Conservation (phyloP, 2,113 vertebrate species). For the Peromyscus polionotus region DNA sequence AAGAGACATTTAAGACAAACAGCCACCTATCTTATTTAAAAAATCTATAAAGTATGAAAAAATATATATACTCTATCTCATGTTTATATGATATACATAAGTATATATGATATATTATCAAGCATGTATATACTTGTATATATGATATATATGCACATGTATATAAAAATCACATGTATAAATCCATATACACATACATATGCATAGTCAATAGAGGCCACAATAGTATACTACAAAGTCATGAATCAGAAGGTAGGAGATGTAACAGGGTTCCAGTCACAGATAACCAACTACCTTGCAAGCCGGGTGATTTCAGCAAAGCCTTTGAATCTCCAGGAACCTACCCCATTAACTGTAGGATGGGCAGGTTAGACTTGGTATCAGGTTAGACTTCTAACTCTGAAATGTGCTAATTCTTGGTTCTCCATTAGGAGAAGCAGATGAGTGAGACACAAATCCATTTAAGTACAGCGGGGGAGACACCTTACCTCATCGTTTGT, state of each 20-base stretch:
- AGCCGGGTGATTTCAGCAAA: background rate
- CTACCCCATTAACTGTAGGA: background rate
- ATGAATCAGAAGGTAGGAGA: slow-evolving; percentile 15
- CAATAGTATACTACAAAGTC: background rate
- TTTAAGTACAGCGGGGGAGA: background rate
- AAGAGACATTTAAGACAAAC: slow-evolving; percentile 39
- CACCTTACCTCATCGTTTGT: slow-evolving; percentile 94
- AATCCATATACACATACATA: background rate
- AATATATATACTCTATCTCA: background rate
- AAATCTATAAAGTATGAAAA: slow-evolving; percentile 39
- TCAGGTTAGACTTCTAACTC: background rate
- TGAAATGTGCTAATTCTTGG: slow-evolving; percentile 40
- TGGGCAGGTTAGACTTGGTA: background rate
- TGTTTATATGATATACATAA: background rate
- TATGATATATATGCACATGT: background rate
- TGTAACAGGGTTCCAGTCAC: background rate
- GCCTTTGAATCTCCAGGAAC: slow-evolving; percentile 9
- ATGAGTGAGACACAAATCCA: background rate
- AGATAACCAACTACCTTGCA: background rate
- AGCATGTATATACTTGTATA: background rate
- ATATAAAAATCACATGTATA: background rate
- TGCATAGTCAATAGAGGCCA: background rate
- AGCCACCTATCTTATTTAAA: background rate
- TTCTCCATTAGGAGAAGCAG: slow-evolving; percentile 45
- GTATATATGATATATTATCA: background rate